phyloP scores from a whole-genome alignment of 1,140 invertebrate genomes.

The Leucophenga varia region DNA sequence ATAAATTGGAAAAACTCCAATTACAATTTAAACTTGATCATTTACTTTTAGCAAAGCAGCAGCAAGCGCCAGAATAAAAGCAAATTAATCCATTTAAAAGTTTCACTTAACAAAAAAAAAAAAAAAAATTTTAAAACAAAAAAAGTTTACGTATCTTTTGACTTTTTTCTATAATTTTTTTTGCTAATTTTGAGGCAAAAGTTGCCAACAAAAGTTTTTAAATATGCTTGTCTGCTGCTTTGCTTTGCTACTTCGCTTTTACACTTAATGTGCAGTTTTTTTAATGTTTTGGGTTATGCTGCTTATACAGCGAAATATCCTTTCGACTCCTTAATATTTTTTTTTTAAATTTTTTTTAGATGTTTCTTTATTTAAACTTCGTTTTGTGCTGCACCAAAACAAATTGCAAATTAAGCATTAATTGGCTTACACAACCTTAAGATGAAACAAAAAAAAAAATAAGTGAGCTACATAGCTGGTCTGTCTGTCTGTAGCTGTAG shows the following conservation, averaged over 20 bases:
- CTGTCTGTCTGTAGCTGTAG: no score
- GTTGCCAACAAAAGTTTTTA: slow-evolving; percentile 49
- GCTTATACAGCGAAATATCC: no score
- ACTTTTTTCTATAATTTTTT: no score
- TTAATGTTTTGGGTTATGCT: no score
- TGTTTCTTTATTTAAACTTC: slow-evolving; percentile 23
- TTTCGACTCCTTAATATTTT: background rate
- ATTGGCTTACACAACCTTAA: slow-evolving; percentile 53
- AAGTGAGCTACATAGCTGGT: no score
- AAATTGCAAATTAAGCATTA: slow-evolving; percentile 54
- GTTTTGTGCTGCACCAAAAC: slow-evolving; percentile 35
- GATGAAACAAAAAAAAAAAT: no score
- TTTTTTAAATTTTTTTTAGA: no score
- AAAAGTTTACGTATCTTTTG: no score
- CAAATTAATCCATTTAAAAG: slow-evolving; percentile 52
- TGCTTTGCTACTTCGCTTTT: no score
- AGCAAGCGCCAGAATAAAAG: slow-evolving; percentile 38
- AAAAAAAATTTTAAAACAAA: slow-evolving; percentile 20
- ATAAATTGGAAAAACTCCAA: slow-evolving; percentile 22
- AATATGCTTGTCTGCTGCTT: slow-evolving; percentile 32
- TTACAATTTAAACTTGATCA: no score
- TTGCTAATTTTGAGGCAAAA: no score
- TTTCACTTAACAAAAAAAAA: slow-evolving; percentile 36
- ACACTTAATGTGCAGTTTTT: no score
- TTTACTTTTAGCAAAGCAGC: slow-evolving; percentile 15